A percentile compares a stretch with the other conserved stretches of the same genome.
These are phyloP conservation scores for Dendrophyllia cribrosa DNA, from an alignment of 64 coral and sea anemone genomes.

Conservation along the genomic window DNA sequence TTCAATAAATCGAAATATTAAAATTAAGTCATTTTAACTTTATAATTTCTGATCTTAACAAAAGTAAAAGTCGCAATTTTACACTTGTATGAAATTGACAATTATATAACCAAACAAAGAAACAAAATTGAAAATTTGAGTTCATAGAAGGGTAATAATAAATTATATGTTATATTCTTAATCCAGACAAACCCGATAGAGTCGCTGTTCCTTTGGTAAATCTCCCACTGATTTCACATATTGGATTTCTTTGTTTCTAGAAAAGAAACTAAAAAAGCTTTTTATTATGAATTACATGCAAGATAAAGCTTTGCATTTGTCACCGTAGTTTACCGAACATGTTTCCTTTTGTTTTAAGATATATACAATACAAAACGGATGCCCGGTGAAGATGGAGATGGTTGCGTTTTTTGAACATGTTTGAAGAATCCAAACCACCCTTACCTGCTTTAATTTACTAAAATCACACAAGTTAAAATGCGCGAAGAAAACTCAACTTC, in stretches of 20 bases:
- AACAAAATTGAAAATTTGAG: too few species aligned
- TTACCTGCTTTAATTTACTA: not conserved
- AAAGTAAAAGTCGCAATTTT: too few species aligned
- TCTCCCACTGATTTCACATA: not conserved
- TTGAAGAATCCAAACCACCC: too few species aligned
- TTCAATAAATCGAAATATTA: too few species aligned
- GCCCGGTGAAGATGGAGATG: not conserved
- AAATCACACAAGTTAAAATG: not conserved
- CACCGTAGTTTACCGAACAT: not conserved
- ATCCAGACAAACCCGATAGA: not conserved
- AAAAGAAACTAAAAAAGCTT: not conserved
- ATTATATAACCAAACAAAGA: too few species aligned
- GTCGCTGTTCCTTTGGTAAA: not conserved
- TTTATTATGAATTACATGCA: constrained; percentile 14
- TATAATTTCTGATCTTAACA: too few species aligned
- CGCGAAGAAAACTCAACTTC: not conserved
- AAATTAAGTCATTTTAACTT: too few species aligned
- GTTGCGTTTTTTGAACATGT: not conserved
- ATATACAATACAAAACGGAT: not conserved
- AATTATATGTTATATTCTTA: not conserved
- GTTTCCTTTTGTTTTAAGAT: not conserved
- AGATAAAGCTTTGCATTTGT: constrained; percentile 3
- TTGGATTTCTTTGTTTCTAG: not conserved
- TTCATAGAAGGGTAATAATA: too few species aligned
- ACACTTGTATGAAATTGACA: too few species aligned